These are phyloP conservation scores for Tubulanus polymorphus DNA, from an alignment of 2,888 invertebrate genomes.

Conservation along the genomic window DNA sequence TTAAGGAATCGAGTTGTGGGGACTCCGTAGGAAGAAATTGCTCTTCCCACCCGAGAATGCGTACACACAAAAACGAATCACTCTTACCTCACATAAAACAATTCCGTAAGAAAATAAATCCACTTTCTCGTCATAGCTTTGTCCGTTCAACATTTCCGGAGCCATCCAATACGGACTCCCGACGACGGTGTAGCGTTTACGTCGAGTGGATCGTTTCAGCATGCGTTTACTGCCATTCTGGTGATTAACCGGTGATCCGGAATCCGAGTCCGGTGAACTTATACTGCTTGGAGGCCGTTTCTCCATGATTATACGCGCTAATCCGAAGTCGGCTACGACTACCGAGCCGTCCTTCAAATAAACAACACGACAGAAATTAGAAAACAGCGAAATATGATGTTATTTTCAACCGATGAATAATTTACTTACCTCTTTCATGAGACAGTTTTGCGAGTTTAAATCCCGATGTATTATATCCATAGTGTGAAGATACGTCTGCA, in stretches of 20 bases:
- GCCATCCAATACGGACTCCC: slow-evolving; percentile 99
- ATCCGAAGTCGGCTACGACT: slow-evolving; percentile 92
- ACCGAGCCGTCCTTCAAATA: slow-evolving; percentile 75
- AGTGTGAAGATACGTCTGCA: slow-evolving; percentile 74
- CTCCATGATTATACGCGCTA: slow-evolving; percentile 64
- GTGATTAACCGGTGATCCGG: slow-evolving; percentile 18
- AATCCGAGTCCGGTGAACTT: slow-evolving; percentile 18
- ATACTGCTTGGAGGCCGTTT: slow-evolving; percentile 1
- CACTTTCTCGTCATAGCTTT: slow-evolving; percentile 92
- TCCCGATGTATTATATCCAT: slow-evolving; percentile 93
- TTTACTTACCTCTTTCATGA: slow-evolving; percentile 71
- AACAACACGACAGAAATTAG: too few relatives aligned
- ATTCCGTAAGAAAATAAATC: slow-evolving; percentile 96
- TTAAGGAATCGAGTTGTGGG: too few relatives aligned
- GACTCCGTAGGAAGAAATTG: too few relatives aligned
- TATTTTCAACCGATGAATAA: background rate
- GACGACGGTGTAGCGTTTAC: slow-evolving; percentile 90
- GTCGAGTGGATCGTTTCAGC: slow-evolving; percentile 63
- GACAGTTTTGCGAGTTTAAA: slow-evolving; percentile 91
- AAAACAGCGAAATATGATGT: too few relatives aligned
- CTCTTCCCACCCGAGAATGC: too few relatives aligned
- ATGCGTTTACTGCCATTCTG: slow-evolving; percentile 13
- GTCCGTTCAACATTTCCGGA: slow-evolving; percentile 96
- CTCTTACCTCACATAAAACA: slow-evolving; percentile 79
- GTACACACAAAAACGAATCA: too few relatives aligned